These are phyloP conservation scores for Zootoca vivipara DNA, from an alignment of 2,113 vertebrate genomes.

Conservation along the genomic window DNA sequence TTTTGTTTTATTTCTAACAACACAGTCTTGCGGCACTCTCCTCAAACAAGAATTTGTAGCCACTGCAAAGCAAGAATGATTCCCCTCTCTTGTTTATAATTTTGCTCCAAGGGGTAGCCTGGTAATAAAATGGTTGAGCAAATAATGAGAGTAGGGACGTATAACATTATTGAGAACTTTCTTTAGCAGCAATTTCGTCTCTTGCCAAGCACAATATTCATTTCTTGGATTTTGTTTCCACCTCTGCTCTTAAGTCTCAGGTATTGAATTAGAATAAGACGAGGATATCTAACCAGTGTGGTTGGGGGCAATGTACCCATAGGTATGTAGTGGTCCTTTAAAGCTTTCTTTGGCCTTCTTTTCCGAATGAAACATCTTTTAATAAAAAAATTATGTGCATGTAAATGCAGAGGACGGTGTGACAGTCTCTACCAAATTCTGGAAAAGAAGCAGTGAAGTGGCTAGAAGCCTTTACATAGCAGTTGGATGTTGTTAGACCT, in stretches of 20 bases:
- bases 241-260: neutral
- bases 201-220: neutral
- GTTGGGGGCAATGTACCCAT: rapidly evolving
- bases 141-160: neutral
- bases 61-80: neutral
- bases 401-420: neutral
- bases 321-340: neutral
- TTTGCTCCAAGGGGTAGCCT: neutral
- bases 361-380: constrained; percentile 29
- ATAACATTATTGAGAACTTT: constrained; percentile 30
- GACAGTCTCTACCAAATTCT: neutral
- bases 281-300: neutral
- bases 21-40: neutral
- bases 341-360: constrained; percentile 29
- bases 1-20: constrained; percentile 4
- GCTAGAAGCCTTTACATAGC: neutral
- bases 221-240: neutral
- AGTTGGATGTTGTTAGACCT: neutral
- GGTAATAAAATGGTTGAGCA: neutral
- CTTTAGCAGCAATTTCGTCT: constrained; percentile 23
- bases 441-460: neutral
- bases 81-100: rapidly evolving
- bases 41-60: neutral
- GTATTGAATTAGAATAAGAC: neutral
- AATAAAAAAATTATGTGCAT: constrained; percentile 8